phyloP scores from a whole-genome alignment of 2,113 vertebrate species.

The Gnathonemus echidnorhynchus region DNA sequence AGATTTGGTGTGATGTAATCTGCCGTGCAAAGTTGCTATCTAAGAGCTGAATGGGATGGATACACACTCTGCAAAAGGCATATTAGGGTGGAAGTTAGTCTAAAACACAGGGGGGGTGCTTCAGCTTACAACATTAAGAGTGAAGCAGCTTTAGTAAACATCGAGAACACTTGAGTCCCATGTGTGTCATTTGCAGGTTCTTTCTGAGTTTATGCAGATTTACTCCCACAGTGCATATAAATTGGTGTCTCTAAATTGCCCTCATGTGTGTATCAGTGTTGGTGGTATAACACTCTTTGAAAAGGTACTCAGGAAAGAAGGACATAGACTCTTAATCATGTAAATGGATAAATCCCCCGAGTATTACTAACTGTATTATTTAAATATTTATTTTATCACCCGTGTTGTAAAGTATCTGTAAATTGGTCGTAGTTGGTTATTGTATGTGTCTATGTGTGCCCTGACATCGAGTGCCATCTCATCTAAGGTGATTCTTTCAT shows the following conservation, averaged over 20 bases:
- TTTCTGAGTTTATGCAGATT: background rate
- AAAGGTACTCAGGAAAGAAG: background rate
- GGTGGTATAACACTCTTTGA: background rate
- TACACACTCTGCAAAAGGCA: background rate
- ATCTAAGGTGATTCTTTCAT: background rate
- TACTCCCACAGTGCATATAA: background rate
- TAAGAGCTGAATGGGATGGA: background rate
- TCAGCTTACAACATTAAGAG: background rate
- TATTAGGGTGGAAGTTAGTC: background rate
- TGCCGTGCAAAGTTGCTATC: background rate
- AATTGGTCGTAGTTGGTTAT: background rate
- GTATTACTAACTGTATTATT: background rate
- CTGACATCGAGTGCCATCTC: background rate
- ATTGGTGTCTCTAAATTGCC: background rate
- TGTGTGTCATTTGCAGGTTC: background rate
- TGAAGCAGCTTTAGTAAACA: background rate
- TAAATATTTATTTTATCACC: background rate
- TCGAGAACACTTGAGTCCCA: background rate
- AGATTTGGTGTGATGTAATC: background rate
- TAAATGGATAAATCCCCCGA: background rate
- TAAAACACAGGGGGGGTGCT: background rate
- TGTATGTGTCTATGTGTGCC: background rate
- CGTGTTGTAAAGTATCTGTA: background rate
- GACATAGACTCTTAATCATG: background rate
- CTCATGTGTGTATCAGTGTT: background rate